These are phyloP conservation scores for Porites australiensis DNA, from an alignment of 64 coral and sea anemone genomes.

Conservation along the genomic window DNA sequence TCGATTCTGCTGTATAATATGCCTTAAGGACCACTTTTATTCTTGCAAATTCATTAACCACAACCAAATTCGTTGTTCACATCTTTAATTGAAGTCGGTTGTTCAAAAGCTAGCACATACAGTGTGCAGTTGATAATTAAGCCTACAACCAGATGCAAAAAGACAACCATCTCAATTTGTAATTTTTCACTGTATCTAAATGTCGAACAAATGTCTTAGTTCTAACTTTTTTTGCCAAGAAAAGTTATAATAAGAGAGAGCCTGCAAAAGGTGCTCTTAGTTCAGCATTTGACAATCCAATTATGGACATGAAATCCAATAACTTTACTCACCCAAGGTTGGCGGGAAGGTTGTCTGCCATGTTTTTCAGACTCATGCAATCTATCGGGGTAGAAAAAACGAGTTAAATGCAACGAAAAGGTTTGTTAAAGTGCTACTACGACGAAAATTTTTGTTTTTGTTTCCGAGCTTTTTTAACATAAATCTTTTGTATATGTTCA, in stretches of 20 bases:
- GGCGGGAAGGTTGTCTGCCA: background rate
- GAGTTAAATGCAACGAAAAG: background rate
- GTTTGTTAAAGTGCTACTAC: no score
- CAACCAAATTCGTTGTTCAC: background rate
- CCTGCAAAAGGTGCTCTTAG: background rate
- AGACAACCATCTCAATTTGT: background rate
- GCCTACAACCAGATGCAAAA: background rate
- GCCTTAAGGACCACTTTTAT: background rate
- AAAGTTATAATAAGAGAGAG: background rate
- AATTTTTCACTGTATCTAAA: background rate
- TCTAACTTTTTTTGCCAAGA: no score
- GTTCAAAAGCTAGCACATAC: background rate
- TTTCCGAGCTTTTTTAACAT: no score
- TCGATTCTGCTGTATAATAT: background rate
- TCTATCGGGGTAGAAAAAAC: background rate
- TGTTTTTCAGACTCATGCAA: background rate
- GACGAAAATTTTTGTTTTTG: no score
- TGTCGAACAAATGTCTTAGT: background rate
- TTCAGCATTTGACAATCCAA: background rate
- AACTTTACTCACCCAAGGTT: background rate
- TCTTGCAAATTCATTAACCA: slow-evolving; percentile 5
- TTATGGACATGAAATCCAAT: background rate
- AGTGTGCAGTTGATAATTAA: background rate
- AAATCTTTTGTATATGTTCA: no score
- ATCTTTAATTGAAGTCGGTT: background rate